A percentile compares a stretch with the other conserved stretches of the same genome.
Conservation (phyloP, 2,113 vertebrate genomes). For the Prunella himalayana region DNA sequence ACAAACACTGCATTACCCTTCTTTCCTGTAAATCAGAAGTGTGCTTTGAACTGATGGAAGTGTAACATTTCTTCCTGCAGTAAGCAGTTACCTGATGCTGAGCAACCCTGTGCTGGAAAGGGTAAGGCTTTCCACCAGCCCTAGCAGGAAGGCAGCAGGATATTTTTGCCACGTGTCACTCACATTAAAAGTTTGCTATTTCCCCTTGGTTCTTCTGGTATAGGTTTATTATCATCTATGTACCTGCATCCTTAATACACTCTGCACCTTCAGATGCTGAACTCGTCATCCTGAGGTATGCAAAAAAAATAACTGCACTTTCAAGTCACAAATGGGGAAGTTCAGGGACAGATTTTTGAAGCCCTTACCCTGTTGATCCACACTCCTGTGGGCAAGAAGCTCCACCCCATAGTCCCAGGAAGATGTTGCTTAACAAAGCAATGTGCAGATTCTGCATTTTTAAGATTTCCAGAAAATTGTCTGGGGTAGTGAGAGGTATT, state of each 20-base stretch:
- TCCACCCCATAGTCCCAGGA: fast-evolving
- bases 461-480: background rate
- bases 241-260: background rate
- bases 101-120: background rate
- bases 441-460: background rate
- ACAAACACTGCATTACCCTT: background rate
- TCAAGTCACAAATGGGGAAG: background rate
- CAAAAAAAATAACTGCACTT: background rate
- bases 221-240: background rate
- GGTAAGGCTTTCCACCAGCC: background rate
- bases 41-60: background rate
- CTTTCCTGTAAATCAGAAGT: background rate
- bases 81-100: background rate
- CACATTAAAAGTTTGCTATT: background rate
- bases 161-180: background rate
- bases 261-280: background rate
- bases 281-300: background rate
- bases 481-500: background rate
- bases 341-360: background rate
- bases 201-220: background rate
- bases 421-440: background rate
- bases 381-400: background rate
- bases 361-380: background rate
- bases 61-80: background rate
- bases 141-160: background rate